phyloP scores from a whole-genome alignment of 2,888 invertebrate species.

The Pherbina coryleti region DNA sequence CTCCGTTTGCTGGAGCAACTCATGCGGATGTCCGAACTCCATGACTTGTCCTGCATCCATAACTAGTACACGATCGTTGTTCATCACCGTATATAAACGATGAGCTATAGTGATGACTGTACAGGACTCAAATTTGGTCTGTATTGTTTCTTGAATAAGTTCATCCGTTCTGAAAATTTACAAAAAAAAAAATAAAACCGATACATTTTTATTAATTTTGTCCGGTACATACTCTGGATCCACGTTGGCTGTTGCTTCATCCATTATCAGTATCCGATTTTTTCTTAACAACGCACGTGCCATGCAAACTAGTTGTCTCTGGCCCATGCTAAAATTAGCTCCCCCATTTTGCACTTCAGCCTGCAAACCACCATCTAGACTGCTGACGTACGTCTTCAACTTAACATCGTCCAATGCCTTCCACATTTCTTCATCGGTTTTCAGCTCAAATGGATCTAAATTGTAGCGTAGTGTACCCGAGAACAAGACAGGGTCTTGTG shows the following conservation, averaged over 20 bases:
- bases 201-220: background rate
- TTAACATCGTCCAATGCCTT: constrained; percentile 82
- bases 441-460: constrained; percentile 85
- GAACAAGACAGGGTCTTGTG: constrained; percentile 91
- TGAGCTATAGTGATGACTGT: constrained; percentile 95
- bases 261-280: constrained; percentile 85
- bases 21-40: constrained; percentile 84
- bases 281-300: constrained; percentile 86
- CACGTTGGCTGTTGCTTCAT: constrained; percentile 93
- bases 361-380: constrained; percentile 73
- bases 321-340: constrained; percentile 87
- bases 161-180: constrained; percentile 77
- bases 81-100: constrained; percentile 90
- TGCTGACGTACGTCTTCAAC: constrained; percentile 77
- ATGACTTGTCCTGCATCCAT: constrained; percentile 80
- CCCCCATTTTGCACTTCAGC: constrained; percentile 81
- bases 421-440: constrained; percentile 82
- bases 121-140: constrained; percentile 82
- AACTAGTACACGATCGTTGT: constrained; percentile 87
- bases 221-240: constrained; percentile 78
- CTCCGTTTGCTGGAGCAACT: constrained; percentile 72
- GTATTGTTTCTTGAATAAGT: constrained; percentile 85
- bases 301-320: constrained; percentile 88
- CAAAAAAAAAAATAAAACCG: background rate
- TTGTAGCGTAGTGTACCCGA: constrained; percentile 86